Percentiles rank a stretch among this genome's conserved stretches.
Evolutionary conservation across 2,888 invertebrate species (phyloP).

Genomic region (Campoletis raptor): DNA sequence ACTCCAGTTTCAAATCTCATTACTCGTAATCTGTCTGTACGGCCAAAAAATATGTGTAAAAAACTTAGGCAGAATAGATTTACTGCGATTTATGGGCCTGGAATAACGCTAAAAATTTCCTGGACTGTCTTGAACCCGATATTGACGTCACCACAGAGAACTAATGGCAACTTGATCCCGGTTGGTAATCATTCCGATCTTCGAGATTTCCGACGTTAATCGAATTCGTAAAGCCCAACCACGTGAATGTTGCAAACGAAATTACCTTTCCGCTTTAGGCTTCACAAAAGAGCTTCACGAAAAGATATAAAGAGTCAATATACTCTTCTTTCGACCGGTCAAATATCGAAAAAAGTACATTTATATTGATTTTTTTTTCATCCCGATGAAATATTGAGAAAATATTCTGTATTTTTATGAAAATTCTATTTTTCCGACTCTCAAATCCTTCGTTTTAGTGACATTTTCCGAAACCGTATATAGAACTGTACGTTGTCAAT

Average conservation of each 20-base stretch:
- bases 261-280: slow-evolving; percentile 78
- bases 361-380: slow-evolving; percentile 15
- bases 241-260: slow-evolving; percentile 75
- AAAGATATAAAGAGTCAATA: slow-evolving; percentile 13
- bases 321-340: slow-evolving; percentile 43
- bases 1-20: slow-evolving; percentile 21
- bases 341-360: slow-evolving; percentile 20
- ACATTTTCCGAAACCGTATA: not conserved
- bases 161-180: slow-evolving; percentile 70
- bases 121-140: slow-evolving; percentile 44
- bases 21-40: slow-evolving; percentile 4
- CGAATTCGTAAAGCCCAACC: slow-evolving; percentile 79
- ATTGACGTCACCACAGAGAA: slow-evolving; percentile 53
- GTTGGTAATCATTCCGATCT: slow-evolving; percentile 80
- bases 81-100: slow-evolving; percentile 8
- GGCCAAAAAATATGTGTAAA: slow-evolving; percentile 21
- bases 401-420: not conserved
- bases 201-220: slow-evolving; percentile 80
- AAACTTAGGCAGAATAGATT: slow-evolving; percentile 40
- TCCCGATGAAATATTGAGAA: not conserved
- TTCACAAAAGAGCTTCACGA: slow-evolving; percentile 12
- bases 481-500: not conserved
- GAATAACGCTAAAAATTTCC: slow-evolving; percentile 28
- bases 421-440: not conserved
- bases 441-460: not conserved